phyloP scores from a whole-genome alignment of 1,140 invertebrate species.

The Pachypsylla venusta region DNA sequence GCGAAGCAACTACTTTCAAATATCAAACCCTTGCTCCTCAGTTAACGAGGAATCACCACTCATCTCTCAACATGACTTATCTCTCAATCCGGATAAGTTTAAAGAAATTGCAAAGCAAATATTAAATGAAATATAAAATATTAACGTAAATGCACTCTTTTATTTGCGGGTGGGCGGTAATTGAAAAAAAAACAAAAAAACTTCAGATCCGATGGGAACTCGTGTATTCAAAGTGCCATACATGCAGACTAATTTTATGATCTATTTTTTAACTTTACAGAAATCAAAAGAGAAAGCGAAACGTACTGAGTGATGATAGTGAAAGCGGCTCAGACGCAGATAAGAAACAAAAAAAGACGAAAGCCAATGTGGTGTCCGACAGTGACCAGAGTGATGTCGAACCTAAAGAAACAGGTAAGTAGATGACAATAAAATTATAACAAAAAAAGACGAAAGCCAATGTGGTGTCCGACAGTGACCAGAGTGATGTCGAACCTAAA shows the following conservation, averaged over 20 bases:
- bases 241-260: background rate
- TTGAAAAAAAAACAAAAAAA: slow-evolving; percentile 15
- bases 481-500: slow-evolving; percentile 28
- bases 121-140: no score
- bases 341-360: slow-evolving; percentile 30
- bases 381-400: slow-evolving; percentile 33
- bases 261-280: slow-evolving; percentile 14
- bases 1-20: no score
- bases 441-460: slow-evolving; percentile 30
- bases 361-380: slow-evolving; percentile 35
- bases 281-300: slow-evolving; percentile 22
- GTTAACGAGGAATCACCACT: no score
- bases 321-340: slow-evolving; percentile 28
- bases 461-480: slow-evolving; percentile 39
- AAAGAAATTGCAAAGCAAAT: no score
- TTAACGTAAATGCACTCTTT: no score
- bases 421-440: no score
- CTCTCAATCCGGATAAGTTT: no score
- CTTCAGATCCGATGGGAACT: slow-evolving; percentile 11
- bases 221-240: slow-evolving; percentile 5
- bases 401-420: slow-evolving; percentile 20
- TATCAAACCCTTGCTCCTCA: no score
- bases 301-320: slow-evolving; percentile 26
- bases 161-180: no score
- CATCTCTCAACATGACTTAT: no score